A percentile compares a stretch with the other conserved stretches of the same genome.
Evolutionary conservation across 2,888 invertebrate species (phyloP).

Genomic region (Sepioteuthis lessoniana): DNA sequence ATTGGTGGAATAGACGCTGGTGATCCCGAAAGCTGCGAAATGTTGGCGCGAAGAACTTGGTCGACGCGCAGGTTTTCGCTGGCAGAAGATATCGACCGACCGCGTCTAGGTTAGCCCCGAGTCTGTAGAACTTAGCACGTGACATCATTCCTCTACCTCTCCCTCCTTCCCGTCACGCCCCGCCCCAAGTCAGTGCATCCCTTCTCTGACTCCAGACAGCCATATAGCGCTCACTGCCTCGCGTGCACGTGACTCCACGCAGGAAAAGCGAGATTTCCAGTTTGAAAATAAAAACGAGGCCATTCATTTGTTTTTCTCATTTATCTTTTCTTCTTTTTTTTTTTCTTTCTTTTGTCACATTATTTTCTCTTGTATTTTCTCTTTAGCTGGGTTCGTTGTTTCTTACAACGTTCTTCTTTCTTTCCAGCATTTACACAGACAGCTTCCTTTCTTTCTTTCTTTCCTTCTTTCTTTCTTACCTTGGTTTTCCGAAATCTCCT

Average conservation of each 20-base stretch:
- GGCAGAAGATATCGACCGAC: not conserved
- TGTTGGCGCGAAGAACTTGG: no score
- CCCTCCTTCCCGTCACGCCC: not conserved
- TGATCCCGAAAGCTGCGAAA: not conserved
- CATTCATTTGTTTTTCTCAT: not conserved
- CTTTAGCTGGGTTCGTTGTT: no score
- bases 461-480: no score
- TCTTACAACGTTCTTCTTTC: no score
- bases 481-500: no score
- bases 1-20: not conserved
- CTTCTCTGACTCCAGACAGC: no score
- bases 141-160: not conserved
- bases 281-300: not conserved
- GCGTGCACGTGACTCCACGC: not conserved
- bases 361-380: no score
- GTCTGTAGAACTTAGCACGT: conserved; percentile 4
- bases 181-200: not conserved
- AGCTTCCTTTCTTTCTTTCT: no score
- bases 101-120: not conserved
- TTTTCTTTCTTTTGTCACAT: no score
- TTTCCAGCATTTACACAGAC: no score
- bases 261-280: not conserved
- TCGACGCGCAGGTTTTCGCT: not conserved
- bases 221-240: not conserved
- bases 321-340: no score